phyloP scores from a whole-genome alignment of 30 jellyfish, hydroid and myxozoan species.

The Chrysaora quinquecirrha region DNA sequence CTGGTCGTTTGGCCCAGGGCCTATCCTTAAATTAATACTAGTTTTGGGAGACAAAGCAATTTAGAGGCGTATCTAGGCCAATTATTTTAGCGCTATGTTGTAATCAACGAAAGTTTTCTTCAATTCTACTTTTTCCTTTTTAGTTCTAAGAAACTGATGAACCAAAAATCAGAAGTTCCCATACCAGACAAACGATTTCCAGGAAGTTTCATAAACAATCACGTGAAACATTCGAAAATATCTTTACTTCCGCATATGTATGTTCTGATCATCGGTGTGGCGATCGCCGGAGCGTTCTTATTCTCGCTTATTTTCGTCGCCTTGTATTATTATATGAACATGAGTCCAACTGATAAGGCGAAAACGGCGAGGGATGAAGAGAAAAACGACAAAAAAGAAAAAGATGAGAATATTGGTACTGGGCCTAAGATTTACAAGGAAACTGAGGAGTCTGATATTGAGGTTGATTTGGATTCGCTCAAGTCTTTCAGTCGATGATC shows the following conservation, averaged over 20 bases:
- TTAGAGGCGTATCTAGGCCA: too few species aligned
- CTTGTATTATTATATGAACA: slow-evolving; percentile 73
- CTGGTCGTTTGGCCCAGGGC: too few species aligned
- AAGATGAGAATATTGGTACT: not conserved
- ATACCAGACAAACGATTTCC: slow-evolving; percentile 43
- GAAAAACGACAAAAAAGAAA: slow-evolving; percentile 19
- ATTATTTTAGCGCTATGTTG: too few species aligned
- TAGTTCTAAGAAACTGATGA: slow-evolving; percentile 43
- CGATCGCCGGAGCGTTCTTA: slow-evolving; percentile 96
- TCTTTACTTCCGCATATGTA: slow-evolving; percentile 96
- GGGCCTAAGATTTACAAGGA: slow-evolving; percentile 3
- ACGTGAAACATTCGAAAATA: slow-evolving; percentile 34
- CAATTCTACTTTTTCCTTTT: too few species aligned
- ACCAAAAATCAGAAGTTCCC: slow-evolving; percentile 71
- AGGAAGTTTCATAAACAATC: slow-evolving; percentile 42
- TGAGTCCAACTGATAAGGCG: slow-evolving; percentile 55
- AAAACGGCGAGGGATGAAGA: slow-evolving; percentile 6
- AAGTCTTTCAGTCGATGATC: slow-evolving; percentile 38
- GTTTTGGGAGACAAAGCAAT: too few species aligned
- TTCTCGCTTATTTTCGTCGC: slow-evolving; percentile 90
- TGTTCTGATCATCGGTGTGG: slow-evolving; percentile 86
- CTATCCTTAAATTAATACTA: too few species aligned
- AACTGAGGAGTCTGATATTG: slow-evolving; percentile 69
- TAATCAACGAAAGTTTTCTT: too few species aligned
- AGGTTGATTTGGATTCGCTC: slow-evolving; percentile 76